These are phyloP conservation scores for Macroglossus sobrinus DNA, from an alignment of 2,113 vertebrate genomes.

Conservation along the genomic window DNA sequence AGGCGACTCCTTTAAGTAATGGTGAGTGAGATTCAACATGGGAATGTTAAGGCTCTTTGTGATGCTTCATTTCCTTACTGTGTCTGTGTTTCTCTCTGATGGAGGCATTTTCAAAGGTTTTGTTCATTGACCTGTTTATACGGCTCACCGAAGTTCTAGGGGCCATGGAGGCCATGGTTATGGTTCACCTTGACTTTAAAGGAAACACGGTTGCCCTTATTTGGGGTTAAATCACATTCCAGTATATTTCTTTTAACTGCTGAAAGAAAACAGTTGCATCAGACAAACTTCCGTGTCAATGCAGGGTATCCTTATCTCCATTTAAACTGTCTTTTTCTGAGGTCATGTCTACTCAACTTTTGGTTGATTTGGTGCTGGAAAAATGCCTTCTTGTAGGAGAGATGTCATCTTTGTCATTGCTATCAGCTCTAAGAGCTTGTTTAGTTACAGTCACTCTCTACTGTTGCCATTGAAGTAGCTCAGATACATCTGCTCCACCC, in stretches of 20 bases:
- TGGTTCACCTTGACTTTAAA: not conserved
- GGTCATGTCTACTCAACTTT: not conserved
- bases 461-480: not conserved
- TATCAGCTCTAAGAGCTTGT: not conserved
- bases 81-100: not conserved
- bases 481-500: not conserved
- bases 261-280: not conserved
- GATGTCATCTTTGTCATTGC: not conserved
- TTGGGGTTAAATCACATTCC: not conserved
- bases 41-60: not conserved
- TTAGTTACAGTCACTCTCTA: not conserved
- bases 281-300: not conserved
- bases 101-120: not conserved
- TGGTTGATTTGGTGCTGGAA: not conserved
- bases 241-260: slow-evolving; percentile 8
- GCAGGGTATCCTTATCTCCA: not conserved
- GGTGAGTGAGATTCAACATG: not conserved
- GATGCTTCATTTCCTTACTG: not conserved
- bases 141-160: not conserved
- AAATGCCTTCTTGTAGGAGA: not conserved
- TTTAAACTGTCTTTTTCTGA: not conserved
- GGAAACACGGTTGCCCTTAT: not conserved
- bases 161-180: not conserved
- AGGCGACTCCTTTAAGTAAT: not conserved
- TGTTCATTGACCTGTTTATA: not conserved